Evolutionary conservation across 2,113 vertebrate species (phyloP), one percentile per base, ranked within the genome.

Genomic region (Hirundichthys speculiger): DNA sequence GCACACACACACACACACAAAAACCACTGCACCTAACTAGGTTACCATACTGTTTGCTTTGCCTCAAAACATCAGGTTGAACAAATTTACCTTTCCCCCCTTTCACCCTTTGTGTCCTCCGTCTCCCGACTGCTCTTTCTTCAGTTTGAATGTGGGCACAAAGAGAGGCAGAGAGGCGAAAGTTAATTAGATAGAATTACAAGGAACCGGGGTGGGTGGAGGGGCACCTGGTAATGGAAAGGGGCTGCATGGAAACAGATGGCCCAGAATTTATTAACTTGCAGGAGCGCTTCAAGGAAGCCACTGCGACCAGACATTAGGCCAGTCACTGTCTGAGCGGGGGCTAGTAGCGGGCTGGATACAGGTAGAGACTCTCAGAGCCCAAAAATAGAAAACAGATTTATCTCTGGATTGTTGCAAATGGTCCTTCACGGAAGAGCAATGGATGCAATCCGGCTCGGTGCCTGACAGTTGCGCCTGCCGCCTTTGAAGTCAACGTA

Each of bases 201-300:
- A 83, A 73, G 72, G 30, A 69, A 63, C 83, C 70, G 59, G 66
- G 69, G 66, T 79, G 54, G 55, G 40, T 21, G 61, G 74, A 79
- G 70, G 86, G 67, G 84, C 39, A 79, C 75, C 71, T 86, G 80
- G 87, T 90, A 89, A 89, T 90, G 80, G 86, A 86, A 87, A 82
- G 81, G 69, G 75, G 77, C 84, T 82, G 82, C 69, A 85, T 88
- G 77, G 83, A 92, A 92, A 88, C 90, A 92, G 91, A 90, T 91
- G 91, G 90, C 86, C 80, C 80, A 85, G 91, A 91, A 92, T 93
- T 86, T 91, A 92, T 93, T 92, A 91, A 90, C 91, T 91, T 89
- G 84, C 89, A 87, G 88, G 83, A 90, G 89, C 59, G 79, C 85
- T 91, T 79, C 82, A 86, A 90, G 86, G 82, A 90, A 90, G 82